Conservation (phyloP, 1,140 invertebrate genomes). For the Heliconius nattereri region DNA sequence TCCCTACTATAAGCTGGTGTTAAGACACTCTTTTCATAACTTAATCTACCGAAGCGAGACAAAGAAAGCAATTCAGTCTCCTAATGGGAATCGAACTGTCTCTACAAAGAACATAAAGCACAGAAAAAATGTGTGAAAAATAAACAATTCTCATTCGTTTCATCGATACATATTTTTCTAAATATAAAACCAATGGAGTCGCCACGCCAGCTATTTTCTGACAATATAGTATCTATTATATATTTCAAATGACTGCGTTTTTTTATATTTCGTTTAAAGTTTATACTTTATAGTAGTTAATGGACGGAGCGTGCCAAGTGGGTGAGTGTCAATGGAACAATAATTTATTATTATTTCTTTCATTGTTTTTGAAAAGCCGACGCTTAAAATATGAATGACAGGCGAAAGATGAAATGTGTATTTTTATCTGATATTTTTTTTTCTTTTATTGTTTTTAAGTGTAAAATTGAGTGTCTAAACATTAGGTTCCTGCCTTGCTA, state of each 20-base stretch:
- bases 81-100: too few relatives aligned
- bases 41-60: too few relatives aligned
- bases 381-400: constrained; percentile 40
- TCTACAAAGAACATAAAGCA: not conserved
- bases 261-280: constrained; percentile 21
- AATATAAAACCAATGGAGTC: not conserved
- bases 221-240: not conserved
- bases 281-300: constrained; percentile 22
- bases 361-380: constrained; percentile 34
- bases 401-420: constrained; percentile 19
- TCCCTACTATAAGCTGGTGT: too few relatives aligned
- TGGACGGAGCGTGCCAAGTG: constrained; percentile 60
- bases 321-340: constrained; percentile 72
- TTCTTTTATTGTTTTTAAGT: not conserved
- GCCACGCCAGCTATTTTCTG: not conserved
- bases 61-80: too few relatives aligned
- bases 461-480: too few relatives aligned
- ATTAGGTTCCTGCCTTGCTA: too few relatives aligned
- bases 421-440: not conserved
- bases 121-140: not conserved
- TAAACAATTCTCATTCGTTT: not conserved
- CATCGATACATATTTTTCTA: constrained; percentile 2
- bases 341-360: constrained; percentile 41
- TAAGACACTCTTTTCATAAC: too few relatives aligned
- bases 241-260: constrained; percentile 8